Conservation (phyloP, 2,888 invertebrate species). For the Elgonia sp. region DNA sequence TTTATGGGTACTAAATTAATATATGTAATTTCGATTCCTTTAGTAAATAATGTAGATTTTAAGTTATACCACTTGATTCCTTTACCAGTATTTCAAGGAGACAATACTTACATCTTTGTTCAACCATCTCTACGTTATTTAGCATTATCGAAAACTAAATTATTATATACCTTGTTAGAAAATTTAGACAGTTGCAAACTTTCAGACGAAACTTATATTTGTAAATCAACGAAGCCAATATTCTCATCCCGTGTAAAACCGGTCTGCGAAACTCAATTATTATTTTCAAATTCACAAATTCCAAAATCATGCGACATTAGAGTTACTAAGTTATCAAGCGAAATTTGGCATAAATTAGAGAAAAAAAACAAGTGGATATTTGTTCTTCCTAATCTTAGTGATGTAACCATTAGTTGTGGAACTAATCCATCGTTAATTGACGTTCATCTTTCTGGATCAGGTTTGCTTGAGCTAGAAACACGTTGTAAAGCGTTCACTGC, state of each 20-base stretch:
- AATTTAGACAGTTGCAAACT: not conserved
- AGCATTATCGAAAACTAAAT: not conserved
- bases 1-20: not conserved
- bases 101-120: not conserved
- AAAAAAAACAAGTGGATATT: conserved; percentile 19
- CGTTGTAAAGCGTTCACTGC: conserved; percentile 16
- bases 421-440: not conserved
- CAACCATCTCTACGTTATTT: conserved; percentile 4
- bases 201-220: not conserved
- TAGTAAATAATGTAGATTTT: not conserved
- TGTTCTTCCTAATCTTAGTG: not conserved
- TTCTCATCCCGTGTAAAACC: conserved; percentile 1
- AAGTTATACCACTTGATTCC: not conserved
- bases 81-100: not conserved
- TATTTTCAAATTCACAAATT: not conserved
- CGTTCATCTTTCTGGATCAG: not conserved
- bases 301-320: conserved; percentile 14
- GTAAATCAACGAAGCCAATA: not conserved
- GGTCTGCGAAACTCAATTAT: conserved; percentile 12
- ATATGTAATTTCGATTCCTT: not conserved
- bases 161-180: not conserved
- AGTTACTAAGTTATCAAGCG: conserved; percentile 2
- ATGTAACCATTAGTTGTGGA: not conserved
- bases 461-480: conserved; percentile 1
- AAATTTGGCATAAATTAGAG: conserved; percentile 27